Percentiles rank a stretch among this genome's conserved stretches.
phyloP scores from a whole-genome alignment of 1,140 invertebrate genomes.

The Trissolcus basalis region DNA sequence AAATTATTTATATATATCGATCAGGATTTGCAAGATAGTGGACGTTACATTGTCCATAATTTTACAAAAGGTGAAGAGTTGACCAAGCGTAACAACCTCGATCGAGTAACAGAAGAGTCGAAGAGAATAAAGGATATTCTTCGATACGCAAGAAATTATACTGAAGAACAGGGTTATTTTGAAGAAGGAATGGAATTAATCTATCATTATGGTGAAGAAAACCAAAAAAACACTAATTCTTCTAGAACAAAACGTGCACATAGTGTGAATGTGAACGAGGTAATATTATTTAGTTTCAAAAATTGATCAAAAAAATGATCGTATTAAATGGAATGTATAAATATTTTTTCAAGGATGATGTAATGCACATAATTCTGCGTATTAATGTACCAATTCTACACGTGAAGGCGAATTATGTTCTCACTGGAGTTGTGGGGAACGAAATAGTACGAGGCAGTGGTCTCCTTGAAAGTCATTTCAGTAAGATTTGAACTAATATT shows the following conservation, averaged over 20 bases:
- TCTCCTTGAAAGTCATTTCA: conserved; percentile 67
- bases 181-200: conserved; percentile 72
- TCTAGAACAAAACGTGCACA: conserved; percentile 68
- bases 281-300: too few relatives aligned
- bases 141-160: conserved; percentile 69
- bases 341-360: conserved; percentile 66
- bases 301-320: conserved; percentile 1
- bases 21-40: conserved; percentile 66
- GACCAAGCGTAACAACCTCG: conserved; percentile 66
- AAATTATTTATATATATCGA: too few relatives aligned
- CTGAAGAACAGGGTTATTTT: conserved; percentile 72
- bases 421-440: conserved; percentile 69
- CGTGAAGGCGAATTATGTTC: conserved; percentile 67
- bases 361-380: conserved; percentile 71
- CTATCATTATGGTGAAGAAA: conserved; percentile 70
- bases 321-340: conserved; percentile 5
- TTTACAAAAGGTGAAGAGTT: conserved; percentile 71
- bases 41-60: conserved; percentile 67
- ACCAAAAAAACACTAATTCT: conserved; percentile 36
- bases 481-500: too few relatives aligned
- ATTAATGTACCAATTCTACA: conserved; percentile 67
- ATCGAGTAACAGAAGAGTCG: conserved; percentile 60
- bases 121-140: conserved; percentile 66
- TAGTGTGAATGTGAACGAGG: conserved; percentile 60
- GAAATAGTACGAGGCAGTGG: conserved; percentile 69